These are phyloP conservation scores for Lycodopsis pacificus DNA, from an alignment of 2,797 vertebrate genomes.

Conservation along the genomic window DNA sequence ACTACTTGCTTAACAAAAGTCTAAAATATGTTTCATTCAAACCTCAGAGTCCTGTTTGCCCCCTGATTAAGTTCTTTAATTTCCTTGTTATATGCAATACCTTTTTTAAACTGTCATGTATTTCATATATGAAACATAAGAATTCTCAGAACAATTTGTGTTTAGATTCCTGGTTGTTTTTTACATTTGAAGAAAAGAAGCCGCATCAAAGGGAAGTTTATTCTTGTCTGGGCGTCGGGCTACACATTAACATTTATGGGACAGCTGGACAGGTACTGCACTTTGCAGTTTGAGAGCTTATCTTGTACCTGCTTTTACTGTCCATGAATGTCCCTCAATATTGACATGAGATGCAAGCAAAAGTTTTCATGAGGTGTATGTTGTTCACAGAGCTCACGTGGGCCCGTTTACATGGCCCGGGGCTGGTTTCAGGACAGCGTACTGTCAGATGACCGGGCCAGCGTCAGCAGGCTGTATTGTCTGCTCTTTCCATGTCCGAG, in stretches of 20 bases:
- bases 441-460: constrained; percentile 39
- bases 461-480: constrained; percentile 44
- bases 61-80: neutral
- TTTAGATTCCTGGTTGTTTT: neutral
- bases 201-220: neutral
- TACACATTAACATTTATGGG: constrained; percentile 56
- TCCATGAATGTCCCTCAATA: neutral
- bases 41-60: neutral
- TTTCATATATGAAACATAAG: neutral
- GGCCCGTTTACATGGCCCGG: neutral
- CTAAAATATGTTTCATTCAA: neutral
- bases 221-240: constrained; percentile 1
- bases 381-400: constrained; percentile 8
- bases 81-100: neutral
- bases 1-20: neutral
- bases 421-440: constrained; percentile 31
- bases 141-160: neutral
- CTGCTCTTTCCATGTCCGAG: constrained; percentile 5
- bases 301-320: constrained; percentile 15
- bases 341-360: constrained; percentile 1
- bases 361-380: constrained; percentile 13
- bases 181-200: constrained; percentile 1
- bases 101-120: neutral
- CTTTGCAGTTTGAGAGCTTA: constrained; percentile 34
- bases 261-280: constrained; percentile 12